These are phyloP conservation scores for Kryptolebias marmoratus DNA, from an alignment of 2,113 vertebrate genomes.

Conservation along the genomic window DNA sequence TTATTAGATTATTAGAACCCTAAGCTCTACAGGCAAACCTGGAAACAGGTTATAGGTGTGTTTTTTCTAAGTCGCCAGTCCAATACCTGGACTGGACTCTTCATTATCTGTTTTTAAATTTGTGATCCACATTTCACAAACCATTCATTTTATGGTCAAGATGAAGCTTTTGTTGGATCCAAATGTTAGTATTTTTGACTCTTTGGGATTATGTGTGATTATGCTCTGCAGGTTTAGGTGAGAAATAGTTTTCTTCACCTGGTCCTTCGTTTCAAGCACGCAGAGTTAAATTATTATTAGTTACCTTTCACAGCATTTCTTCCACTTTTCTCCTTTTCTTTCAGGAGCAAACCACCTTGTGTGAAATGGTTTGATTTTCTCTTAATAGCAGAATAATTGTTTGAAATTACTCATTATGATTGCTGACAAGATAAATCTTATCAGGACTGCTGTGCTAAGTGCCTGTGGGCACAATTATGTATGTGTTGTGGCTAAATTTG, in stretches of 20 bases:
- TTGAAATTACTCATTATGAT: constrained; percentile 8
- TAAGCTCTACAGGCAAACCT: neutral
- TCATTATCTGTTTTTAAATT: too few species aligned
- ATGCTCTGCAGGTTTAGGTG: neutral
- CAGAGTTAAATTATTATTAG: too few species aligned
- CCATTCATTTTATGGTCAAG: too few species aligned
- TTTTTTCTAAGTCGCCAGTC: neutral
- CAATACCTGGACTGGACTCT: too few species aligned
- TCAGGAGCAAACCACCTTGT: constrained; percentile 13
- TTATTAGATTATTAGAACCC: neutral
- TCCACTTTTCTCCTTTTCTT: neutral
- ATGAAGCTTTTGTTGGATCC: too few species aligned
- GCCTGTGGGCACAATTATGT: neutral
- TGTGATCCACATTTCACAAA: too few species aligned
- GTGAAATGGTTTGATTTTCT: constrained; percentile 11
- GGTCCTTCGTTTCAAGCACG: neutral
- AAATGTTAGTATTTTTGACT: too few species aligned
- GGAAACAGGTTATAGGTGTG: neutral
- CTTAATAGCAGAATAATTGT: neutral
- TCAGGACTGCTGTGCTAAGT: neutral
- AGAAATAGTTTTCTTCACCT: neutral
- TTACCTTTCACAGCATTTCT: neutral
- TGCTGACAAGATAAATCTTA: constrained; percentile 5
- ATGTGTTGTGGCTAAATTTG: constrained; percentile 10
- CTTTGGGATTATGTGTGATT: neutral